Percentiles rank a stretch among this genome's conserved stretches.
Conservation (phyloP, 2,888 invertebrate genomes). For the Amblyjoppa proteus region DNA sequence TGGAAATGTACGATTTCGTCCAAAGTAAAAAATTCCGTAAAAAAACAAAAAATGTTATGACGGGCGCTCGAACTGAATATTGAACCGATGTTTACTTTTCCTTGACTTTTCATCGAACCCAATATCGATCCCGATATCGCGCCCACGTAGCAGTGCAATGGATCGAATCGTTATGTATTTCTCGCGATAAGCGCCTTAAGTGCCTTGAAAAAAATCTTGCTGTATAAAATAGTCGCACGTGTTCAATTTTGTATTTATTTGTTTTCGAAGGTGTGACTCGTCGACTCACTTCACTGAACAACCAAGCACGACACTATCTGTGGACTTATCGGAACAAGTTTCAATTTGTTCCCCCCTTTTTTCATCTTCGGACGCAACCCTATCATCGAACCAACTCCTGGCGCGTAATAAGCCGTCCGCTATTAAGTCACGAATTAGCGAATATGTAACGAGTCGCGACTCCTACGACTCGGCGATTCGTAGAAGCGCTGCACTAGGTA, state of each 20-base stretch:
- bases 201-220: not conserved
- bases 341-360: not conserved
- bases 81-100: too few relatives aligned
- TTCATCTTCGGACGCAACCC: conserved; percentile 9
- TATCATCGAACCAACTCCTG: conserved; percentile 37
- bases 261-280: not conserved
- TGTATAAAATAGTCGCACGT: not conserved
- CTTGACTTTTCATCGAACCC: too few relatives aligned
- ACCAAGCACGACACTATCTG: not conserved
- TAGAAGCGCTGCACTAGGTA: conserved; percentile 30
- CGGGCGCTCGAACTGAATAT: too few relatives aligned
- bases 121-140: too few relatives aligned
- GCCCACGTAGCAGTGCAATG: not conserved
- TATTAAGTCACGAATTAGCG: conserved; percentile 50
- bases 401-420: conserved; percentile 36
- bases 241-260: too few relatives aligned
- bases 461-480: conserved; percentile 26
- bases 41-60: not conserved
- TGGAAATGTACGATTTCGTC: not conserved
- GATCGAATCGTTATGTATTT: not conserved
- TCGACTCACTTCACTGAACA: not conserved
- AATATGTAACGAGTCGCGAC: conserved; percentile 54
- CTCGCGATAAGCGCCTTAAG: not conserved
- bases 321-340: conserved; percentile 43
- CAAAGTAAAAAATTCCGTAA: not conserved